Base-by-base conservation (phyloP, 2,113 vertebrate species). In the Cyprinodon brontotheroides region DNA sequence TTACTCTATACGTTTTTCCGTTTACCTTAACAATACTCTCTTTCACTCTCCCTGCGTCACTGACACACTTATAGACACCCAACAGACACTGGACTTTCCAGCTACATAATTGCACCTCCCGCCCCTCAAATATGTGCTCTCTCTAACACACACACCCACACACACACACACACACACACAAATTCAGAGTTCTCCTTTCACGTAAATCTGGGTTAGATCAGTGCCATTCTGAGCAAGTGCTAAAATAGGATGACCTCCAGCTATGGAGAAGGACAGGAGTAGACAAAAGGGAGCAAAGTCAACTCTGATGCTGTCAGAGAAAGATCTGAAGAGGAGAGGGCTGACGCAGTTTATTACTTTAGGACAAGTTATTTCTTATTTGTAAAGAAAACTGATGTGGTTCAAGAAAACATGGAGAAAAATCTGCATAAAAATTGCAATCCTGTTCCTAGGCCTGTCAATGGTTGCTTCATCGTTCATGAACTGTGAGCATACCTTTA, bases 221-320 rank as follows among this genome's bases (percentile, higher is more conserved):
- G 72, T 72, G 86, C 89, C 72, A 82, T 87, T 91, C 90, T 87
- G 78, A 90, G 90, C 86, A n/a, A 79, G 65, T 61, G 87, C 89
- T 91, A 92, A 93, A 94, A 92, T 90, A 92, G 83, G 79, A 90
- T 83, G 89, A 92, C 90, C 88, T 89, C 86, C 83, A 80, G 87
- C 53, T 57, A 85, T 48, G 69, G 65, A 83, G 85, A 86, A 87
- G 85, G 81, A 68, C 85, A 83, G 63, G 61, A 77, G 57, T 0
- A 83, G 79, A 87, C 78, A 85, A 77, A 47, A 78, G 71, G 40
- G 69, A 81, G 66, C 76, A 63, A 73, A 68, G 78, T 5, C 7
- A 79, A 77, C 80, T 69, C 67, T 61, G 78, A 81, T 41, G 48
- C 45, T 36, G 68, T 74, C 20, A 59, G 29, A 61, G 15, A 66